Conservation (phyloP, 2,888 invertebrate genomes). For the Sussaba pulchella region DNA sequence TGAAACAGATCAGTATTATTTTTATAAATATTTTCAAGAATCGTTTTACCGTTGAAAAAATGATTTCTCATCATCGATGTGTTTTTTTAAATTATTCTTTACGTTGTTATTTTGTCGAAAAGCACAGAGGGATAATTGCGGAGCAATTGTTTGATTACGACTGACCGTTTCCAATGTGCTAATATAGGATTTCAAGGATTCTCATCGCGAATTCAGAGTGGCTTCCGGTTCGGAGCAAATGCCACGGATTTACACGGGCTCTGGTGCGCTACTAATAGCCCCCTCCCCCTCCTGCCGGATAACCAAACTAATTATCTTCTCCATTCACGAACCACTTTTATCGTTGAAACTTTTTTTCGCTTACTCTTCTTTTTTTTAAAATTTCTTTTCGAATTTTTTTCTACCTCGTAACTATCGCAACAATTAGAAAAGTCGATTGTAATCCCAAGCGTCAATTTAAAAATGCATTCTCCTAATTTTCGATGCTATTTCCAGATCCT, state of each 20-base stretch:
- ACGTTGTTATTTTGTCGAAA: not conserved
- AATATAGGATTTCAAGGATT: not conserved
- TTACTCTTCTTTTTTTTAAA: not conserved
- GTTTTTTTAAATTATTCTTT: no score
- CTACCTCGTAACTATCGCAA: not conserved
- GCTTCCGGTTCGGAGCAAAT: constrained; percentile 28
- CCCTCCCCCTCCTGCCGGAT: no score
- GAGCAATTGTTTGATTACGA: not conserved
- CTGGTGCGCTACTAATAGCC: constrained; percentile 30
- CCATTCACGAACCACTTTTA: constrained; percentile 46
- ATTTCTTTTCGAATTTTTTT: not conserved
- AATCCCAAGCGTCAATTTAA: not conserved
- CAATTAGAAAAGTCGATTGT: not conserved
- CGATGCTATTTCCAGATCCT: no score
- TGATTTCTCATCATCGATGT: no score
- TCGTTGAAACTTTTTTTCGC: constrained; percentile 21
- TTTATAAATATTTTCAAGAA: no score
- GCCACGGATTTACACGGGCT: constrained; percentile 16
- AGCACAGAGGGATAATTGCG: not conserved
- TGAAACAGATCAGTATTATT: no score
- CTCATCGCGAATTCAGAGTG: constrained; percentile 28
- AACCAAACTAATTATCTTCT: constrained; percentile 36
- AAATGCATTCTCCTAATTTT: no score
- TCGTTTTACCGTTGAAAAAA: no score
- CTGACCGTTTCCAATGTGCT: not conserved